phyloP scores from a whole-genome alignment of 2,888 invertebrate species.

The Blastobasis adustella region DNA sequence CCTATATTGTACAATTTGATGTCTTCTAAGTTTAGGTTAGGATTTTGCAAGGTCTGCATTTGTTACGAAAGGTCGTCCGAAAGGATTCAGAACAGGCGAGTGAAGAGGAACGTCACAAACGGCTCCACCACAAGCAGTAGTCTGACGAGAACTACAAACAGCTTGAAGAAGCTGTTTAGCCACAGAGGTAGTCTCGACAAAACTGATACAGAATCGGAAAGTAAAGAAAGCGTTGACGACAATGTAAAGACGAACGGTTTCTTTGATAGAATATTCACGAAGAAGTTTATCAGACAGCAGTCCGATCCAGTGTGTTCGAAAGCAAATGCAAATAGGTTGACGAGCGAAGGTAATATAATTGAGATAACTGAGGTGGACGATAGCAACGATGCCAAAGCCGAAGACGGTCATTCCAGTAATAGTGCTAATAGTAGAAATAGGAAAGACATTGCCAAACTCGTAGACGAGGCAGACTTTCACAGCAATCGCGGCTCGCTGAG shows the following conservation, averaged over 20 bases:
- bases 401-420: constrained; percentile 54
- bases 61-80: constrained; percentile 62
- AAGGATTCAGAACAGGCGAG: constrained; percentile 52
- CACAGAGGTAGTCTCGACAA: constrained; percentile 62
- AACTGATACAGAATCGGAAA: constrained; percentile 44
- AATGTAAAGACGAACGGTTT: constrained; percentile 31
- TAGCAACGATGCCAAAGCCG: constrained; percentile 23
- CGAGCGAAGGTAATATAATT: constrained; percentile 51
- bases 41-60: constrained; percentile 82
- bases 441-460: neutral
- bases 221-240: constrained; percentile 39
- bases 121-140: constrained; percentile 77
- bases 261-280: constrained; percentile 51
- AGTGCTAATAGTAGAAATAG: constrained; percentile 53
- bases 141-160: constrained; percentile 75
- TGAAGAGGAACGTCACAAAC: constrained; percentile 72
- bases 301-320: constrained; percentile 54
- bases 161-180: constrained; percentile 66
- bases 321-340: constrained; percentile 50
- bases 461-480: constrained; percentile 32
- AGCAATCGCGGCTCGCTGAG: constrained; percentile 57
- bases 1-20: constrained; percentile 94
- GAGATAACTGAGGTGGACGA: constrained; percentile 36
- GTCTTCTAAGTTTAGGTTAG: constrained; percentile 91
- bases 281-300: constrained; percentile 56